phyloP scores from a whole-genome alignment of 2,888 invertebrate species.

The Parthenolecanium corni region DNA sequence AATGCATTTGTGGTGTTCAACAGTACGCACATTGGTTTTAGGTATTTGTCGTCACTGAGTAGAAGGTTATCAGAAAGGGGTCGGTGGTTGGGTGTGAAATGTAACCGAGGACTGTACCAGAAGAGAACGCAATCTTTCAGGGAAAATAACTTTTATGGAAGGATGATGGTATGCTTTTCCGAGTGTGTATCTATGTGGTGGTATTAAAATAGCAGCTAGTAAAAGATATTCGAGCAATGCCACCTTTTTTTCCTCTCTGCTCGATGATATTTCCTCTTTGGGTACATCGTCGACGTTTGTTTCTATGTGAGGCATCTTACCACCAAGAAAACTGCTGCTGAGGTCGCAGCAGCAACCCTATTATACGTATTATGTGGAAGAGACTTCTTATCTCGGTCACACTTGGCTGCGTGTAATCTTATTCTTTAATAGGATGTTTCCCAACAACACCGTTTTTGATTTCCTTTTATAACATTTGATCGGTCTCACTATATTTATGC shows the following conservation, averaged over 20 bases:
- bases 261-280: constrained; percentile 2
- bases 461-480: constrained; percentile 26
- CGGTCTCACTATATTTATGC: constrained; percentile 4
- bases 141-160: constrained; percentile 24
- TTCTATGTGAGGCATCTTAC: too few species aligned
- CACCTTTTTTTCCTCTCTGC: constrained; percentile 4
- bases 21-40: constrained; percentile 20
- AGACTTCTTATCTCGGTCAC: constrained; percentile 27
- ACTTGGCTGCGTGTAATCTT: constrained; percentile 28
- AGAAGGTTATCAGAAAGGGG: too few species aligned
- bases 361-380: constrained; percentile 17
- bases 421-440: constrained; percentile 26
- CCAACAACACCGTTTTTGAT: constrained; percentile 22
- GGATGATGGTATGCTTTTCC: too few species aligned
- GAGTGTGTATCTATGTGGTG: background rate
- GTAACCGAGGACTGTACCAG: too few species aligned
- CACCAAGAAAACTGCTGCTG: too few species aligned
- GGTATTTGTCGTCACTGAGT: constrained; percentile 16
- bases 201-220: constrained; percentile 25
- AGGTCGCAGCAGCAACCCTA: constrained; percentile 7
- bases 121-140: constrained; percentile 1
- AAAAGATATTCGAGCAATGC: constrained; percentile 15
- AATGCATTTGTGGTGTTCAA: constrained; percentile 26
- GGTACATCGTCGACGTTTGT: too few species aligned
- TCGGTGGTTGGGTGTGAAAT: too few species aligned